Evolutionary conservation across 2,888 invertebrate genomes (phyloP).

Genomic region (Cecidostiba fungosa): DNA sequence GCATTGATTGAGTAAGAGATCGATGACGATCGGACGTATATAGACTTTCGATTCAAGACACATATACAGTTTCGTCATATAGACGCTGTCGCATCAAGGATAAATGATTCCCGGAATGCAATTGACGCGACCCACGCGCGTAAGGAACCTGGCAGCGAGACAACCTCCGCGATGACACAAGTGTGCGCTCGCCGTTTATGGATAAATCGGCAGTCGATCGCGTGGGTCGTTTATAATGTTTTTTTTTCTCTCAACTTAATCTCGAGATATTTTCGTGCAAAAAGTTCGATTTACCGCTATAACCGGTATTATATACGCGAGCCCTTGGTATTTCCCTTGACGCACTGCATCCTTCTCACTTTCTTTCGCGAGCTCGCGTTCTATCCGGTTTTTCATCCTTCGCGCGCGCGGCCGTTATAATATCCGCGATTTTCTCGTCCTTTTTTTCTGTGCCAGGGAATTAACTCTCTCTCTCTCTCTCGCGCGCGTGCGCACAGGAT

Average conservation of each 20-base stretch:
- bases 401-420: not conserved
- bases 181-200: slow-evolving; percentile 18
- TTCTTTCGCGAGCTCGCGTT: slow-evolving; percentile 31
- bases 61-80: not conserved
- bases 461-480: too few species aligned
- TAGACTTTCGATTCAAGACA: not conserved
- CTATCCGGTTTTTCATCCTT: slow-evolving; percentile 32
- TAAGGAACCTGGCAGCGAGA: not conserved
- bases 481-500: not conserved
- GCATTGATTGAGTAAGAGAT: not conserved
- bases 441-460: not conserved
- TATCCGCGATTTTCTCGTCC: not conserved
- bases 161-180: slow-evolving; percentile 46
- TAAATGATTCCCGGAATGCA: slow-evolving; percentile 52
- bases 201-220: slow-evolving; percentile 33
- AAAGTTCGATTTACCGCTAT: not conserved
- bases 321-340: not conserved
- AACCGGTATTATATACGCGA: not conserved
- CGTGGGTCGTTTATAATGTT: slow-evolving; percentile 27
- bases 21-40: not conserved
- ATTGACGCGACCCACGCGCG: slow-evolving; percentile 42
- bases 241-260: not conserved
- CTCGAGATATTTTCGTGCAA: not conserved
- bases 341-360: slow-evolving; percentile 34
- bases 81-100: slow-evolving; percentile 37